phyloP scores from a whole-genome alignment of 2,113 vertebrate genomes.

The Potamarius usumacintae region DNA sequence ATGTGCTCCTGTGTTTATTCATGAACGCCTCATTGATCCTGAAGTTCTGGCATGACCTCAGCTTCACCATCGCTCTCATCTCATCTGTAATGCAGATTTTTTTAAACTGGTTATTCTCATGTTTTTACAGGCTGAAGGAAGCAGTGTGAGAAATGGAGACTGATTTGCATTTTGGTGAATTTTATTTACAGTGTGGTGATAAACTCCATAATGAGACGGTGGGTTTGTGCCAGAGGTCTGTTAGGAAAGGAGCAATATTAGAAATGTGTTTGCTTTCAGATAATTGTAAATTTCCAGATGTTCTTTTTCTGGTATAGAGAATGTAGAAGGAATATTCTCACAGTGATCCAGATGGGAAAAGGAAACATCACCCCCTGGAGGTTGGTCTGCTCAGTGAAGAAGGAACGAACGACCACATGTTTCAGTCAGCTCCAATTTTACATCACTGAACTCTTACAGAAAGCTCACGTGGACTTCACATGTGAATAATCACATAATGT shows the following conservation, averaged over 20 bases:
- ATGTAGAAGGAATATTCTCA: not conserved
- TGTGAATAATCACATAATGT: not conserved
- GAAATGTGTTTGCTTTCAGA: constrained; percentile 43
- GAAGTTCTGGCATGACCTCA: not conserved
- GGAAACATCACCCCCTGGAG: constrained; percentile 53
- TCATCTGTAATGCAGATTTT: not conserved
- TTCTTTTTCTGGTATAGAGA: constrained; percentile 7
- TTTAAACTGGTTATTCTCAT: not conserved
- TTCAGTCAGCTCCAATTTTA: constrained; percentile 25
- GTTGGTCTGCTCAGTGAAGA: not conserved
- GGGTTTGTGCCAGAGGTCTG: constrained; percentile 29
- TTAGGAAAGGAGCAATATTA: constrained; percentile 22
- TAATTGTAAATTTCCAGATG: constrained; percentile 52
- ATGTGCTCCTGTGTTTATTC: not conserved
- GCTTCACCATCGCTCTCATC: not conserved
- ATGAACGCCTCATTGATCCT: not conserved
- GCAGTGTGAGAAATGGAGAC: constrained; percentile 1
- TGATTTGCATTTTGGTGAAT: constrained; percentile 43
- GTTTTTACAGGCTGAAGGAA: not conserved
- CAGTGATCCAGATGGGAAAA: constrained; percentile 16
- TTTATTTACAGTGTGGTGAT: constrained; percentile 40
- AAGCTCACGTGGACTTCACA: not conserved
- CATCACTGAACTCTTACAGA: constrained; percentile 22
- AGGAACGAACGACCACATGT: not conserved
- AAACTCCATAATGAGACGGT: constrained; percentile 6